Percentiles rank a stretch among this genome's conserved stretches.
These are phyloP conservation scores for Trachythela sp. DNA, from an alignment of 64 coral and sea anemone genomes.

Conservation along the genomic window DNA sequence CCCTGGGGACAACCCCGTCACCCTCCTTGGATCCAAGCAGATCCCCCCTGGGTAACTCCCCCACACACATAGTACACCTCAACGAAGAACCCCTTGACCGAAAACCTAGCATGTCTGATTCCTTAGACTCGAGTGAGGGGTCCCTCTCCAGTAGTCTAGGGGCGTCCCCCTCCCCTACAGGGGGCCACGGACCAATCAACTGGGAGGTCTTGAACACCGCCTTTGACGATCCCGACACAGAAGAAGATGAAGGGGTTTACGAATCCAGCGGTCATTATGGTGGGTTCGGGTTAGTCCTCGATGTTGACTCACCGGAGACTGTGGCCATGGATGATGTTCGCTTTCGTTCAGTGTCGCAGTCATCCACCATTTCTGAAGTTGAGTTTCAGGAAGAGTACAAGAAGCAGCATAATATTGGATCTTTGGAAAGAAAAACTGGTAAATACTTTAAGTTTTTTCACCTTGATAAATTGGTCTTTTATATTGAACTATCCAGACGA, in stretches of 20 bases:
- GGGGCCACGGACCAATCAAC: not conserved
- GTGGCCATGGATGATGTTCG: slow-evolving; percentile 49
- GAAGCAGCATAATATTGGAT: not conserved
- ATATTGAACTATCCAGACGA: too few species aligned
- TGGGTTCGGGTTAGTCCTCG: not conserved
- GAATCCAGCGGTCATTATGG: slow-evolving; percentile 8
- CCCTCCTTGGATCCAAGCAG: too few species aligned
- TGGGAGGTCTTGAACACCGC: slow-evolving; percentile 5
- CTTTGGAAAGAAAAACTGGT: not conserved
- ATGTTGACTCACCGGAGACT: too few species aligned
- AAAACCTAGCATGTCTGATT: not conserved
- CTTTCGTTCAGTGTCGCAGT: slow-evolving; percentile 66
- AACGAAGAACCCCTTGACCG: not conserved
- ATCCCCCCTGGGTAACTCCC: not conserved
- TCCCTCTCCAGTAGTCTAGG: not conserved
- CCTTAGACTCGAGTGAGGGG: not conserved
- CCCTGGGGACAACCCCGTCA: not conserved
- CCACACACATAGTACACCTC: not conserved
- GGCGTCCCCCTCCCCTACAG: not conserved
- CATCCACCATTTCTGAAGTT: slow-evolving; percentile 73
- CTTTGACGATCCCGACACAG: slow-evolving; percentile 18
- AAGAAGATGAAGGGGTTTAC: slow-evolving; percentile 56
- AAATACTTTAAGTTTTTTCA: not conserved
- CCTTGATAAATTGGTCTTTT: too few species aligned
- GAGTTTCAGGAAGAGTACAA: slow-evolving; percentile 46